Conservation (phyloP, 2,888 invertebrate species). For the Cylloceria caligata region DNA sequence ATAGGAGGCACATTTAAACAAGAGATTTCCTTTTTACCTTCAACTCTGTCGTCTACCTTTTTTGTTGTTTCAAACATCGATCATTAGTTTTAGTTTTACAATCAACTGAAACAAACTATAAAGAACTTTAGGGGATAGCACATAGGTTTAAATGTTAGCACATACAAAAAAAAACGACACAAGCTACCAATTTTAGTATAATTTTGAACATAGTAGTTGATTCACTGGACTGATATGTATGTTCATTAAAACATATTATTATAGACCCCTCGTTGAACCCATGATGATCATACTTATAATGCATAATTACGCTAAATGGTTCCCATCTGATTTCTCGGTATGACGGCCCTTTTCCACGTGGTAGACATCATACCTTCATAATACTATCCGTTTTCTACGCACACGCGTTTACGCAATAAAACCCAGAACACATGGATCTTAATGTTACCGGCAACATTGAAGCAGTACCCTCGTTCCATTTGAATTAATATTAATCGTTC, state of each 20-base stretch:
- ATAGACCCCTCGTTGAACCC: conserved; percentile 35
- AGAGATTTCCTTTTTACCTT: conserved; percentile 33
- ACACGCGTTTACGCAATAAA: conserved; percentile 55
- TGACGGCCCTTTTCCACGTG: conserved; percentile 21
- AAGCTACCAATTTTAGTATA: background rate
- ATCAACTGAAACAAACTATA: background rate
- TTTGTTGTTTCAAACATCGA: conserved; percentile 14
- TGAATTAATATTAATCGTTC: conserved; percentile 79
- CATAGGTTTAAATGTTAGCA: too few species aligned
- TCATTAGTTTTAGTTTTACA: background rate
- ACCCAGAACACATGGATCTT: conserved; percentile 76
- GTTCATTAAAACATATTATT: conserved; percentile 39
- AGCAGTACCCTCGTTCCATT: conserved; percentile 62
- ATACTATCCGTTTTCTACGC: conserved; percentile 58
- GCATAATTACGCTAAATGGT: conserved; percentile 56
- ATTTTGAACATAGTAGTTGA: background rate
- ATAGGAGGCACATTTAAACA: conserved; percentile 58
- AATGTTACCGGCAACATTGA: conserved; percentile 71
- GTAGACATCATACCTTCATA: conserved; percentile 34
- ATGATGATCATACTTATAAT: conserved; percentile 45
- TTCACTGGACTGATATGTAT: conserved; percentile 8
- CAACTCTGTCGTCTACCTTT: conserved; percentile 30
- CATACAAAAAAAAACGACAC: background rate
- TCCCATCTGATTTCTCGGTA: conserved; percentile 56
- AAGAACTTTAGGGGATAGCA: too few species aligned